phyloP scores from a whole-genome alignment of 2,888 invertebrate species.

The Apoda limacodes region DNA sequence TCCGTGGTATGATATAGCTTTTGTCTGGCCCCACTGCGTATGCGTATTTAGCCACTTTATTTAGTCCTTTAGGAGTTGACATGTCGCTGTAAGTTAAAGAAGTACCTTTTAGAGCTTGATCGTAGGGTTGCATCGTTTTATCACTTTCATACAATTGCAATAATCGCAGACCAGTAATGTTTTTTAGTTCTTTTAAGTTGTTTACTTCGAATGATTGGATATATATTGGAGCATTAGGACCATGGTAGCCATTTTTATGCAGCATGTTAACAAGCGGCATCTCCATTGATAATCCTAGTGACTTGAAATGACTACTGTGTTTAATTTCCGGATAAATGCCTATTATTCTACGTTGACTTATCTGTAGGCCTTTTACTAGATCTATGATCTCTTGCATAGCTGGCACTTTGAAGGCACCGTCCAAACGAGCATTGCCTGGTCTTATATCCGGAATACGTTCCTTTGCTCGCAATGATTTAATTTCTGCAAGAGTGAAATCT shows the following conservation, averaged over 20 bases:
- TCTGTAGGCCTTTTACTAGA: conserved; percentile 45
- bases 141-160: conserved; percentile 38
- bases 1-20: conserved; percentile 44
- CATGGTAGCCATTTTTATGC: conserved; percentile 42
- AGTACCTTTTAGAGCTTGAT: conserved; percentile 36
- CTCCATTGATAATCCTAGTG: conserved; percentile 46
- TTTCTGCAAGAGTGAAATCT: conserved; percentile 54
- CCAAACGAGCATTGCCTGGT: conserved; percentile 51
- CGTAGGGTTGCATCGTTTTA: conserved; percentile 33
- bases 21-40: conserved; percentile 56
- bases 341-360: conserved; percentile 36
- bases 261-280: conserved; percentile 40
- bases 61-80: conserved; percentile 48
- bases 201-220: conserved; percentile 58
- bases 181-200: conserved; percentile 47
- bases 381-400: conserved; percentile 58
- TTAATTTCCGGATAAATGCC: conserved; percentile 59
- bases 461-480: conserved; percentile 45
- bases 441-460: conserved; percentile 48
- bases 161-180: conserved; percentile 42
- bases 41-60: conserved; percentile 48
- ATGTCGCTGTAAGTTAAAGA: conserved; percentile 46
- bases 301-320: conserved; percentile 47
- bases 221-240: conserved; percentile 39
- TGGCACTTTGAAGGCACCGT: conserved; percentile 38